Evolutionary conservation across 1,140 invertebrate genomes (phyloP).

Genomic region (Bicyclus anynana): DNA sequence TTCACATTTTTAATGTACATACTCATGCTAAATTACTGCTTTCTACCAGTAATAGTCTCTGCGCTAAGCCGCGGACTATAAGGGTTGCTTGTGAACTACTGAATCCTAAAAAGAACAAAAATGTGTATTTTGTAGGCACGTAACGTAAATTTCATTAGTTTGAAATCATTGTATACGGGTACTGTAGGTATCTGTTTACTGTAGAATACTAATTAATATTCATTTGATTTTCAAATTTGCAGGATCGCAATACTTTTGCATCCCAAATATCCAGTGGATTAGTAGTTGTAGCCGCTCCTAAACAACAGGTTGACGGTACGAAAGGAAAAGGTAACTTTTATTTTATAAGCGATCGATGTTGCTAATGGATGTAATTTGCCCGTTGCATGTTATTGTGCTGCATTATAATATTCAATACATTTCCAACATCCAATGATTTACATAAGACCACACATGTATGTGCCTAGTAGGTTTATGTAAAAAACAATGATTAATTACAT

Average conservation of each 20-base stretch:
- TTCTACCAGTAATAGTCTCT: too few species aligned
- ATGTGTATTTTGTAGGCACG: too few species aligned
- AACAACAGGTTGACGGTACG: conserved; percentile 51
- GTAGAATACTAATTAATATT: neutral
- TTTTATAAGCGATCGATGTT: conserved; percentile 25
- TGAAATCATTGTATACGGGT: too few species aligned
- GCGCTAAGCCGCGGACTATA: too few species aligned
- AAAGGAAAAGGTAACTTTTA: conserved; percentile 49
- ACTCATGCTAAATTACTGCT: too few species aligned
- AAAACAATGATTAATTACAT: too few species aligned
- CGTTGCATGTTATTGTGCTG: neutral
- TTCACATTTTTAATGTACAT: too few species aligned
- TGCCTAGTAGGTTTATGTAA: neutral
- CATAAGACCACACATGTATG: neutral
- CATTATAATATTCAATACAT: too few species aligned
- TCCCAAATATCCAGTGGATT: conserved; percentile 78
- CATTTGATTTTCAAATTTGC: conserved; percentile 53
- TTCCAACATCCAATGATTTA: too few species aligned
- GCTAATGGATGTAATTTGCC: conserved; percentile 9
- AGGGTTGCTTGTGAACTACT: too few species aligned
- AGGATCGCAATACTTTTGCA: conserved; percentile 80
- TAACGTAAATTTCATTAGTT: too few species aligned
- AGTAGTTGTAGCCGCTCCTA: conserved; percentile 68
- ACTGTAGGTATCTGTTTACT: conserved; percentile 78
- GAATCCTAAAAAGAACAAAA: too few species aligned